A percentile compares a stretch with the other conserved stretches of the same genome.
phyloP scores from a whole-genome alignment of 2,113 vertebrate genomes.

The Panurus biarmicus region DNA sequence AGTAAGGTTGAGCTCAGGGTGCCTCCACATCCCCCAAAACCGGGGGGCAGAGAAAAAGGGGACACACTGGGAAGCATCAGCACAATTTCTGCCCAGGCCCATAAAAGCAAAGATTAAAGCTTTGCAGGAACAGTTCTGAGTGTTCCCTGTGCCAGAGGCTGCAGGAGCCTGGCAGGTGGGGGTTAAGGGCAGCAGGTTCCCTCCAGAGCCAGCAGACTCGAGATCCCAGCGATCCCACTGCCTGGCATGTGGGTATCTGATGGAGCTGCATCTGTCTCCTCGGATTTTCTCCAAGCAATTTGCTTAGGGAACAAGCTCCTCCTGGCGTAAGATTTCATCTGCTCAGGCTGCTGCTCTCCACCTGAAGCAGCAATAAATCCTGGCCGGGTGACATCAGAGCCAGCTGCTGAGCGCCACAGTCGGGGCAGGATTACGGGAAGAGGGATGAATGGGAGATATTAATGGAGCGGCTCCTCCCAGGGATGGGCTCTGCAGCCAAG shows the following conservation, averaged over 20 bases:
- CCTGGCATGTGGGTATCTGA: background rate
- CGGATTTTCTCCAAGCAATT: constrained; percentile 40
- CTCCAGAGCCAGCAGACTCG: background rate
- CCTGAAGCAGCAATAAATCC: constrained; percentile 64
- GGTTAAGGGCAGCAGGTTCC: background rate
- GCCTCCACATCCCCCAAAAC: background rate
- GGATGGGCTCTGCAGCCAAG: background rate
- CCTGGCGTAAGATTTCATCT: constrained; percentile 49
- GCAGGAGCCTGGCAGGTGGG: background rate
- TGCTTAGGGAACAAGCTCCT: constrained; percentile 41
- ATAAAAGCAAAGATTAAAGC: background rate
- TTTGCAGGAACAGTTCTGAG: background rate
- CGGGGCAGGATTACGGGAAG: background rate
- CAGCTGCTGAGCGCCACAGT: constrained; percentile 38
- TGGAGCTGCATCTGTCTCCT: constrained; percentile 32
- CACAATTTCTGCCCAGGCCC: background rate
- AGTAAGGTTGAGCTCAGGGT: background rate
- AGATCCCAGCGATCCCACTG: background rate
- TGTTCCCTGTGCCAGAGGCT: background rate
- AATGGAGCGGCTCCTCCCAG: background rate
- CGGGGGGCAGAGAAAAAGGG: background rate
- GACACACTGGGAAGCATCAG: background rate
- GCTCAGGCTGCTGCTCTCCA: constrained; percentile 8
- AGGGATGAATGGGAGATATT: constrained; percentile 33
- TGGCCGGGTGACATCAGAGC: constrained; percentile 15